A percentile compares a stretch with the other conserved stretches of the same genome.
Conservation (phyloP, 2,113 vertebrate species). For the Australoheros scitulus region DNA sequence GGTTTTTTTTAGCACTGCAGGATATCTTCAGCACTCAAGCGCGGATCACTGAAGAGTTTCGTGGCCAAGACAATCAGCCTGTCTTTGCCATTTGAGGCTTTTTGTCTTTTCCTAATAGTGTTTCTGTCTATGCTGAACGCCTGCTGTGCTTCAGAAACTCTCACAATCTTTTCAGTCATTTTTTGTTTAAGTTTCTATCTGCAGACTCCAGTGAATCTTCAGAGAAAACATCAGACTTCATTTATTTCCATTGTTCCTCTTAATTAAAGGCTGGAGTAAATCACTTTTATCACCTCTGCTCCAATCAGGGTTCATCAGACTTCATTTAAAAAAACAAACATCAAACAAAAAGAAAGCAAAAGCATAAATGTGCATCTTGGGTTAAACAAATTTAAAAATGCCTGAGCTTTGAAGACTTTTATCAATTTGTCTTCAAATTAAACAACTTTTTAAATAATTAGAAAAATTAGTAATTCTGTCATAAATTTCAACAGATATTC, state of each 20-base stretch:
- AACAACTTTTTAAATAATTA: no score
- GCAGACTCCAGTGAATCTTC: neutral
- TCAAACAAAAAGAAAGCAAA: no score
- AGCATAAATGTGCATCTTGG: neutral
- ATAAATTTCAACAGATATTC: neutral
- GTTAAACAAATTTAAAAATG: no score
- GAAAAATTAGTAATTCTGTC: neutral
- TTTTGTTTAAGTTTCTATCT: neutral
- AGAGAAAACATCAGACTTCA: neutral
- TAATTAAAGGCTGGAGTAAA: neutral
- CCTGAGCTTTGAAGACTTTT: no score
- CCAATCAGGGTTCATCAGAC: neutral
- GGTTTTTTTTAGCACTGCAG: neutral
- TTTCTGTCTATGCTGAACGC: neutral
- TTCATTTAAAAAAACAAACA: neutral
- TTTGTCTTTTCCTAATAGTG: neutral
- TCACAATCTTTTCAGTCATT: neutral
- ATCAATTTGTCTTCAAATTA: no score
- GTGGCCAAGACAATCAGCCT: neutral
- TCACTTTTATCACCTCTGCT: neutral
- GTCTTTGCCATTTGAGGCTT: neutral
- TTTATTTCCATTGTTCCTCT: neutral
- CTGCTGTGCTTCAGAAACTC: neutral
- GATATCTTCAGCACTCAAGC: neutral
- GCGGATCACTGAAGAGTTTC: conserved; percentile 1